Percentiles rank a stretch among this genome's conserved stretches.
These are phyloP conservation scores for Piaya cayana DNA, from an alignment of 2,113 vertebrate species.

Conservation along the genomic window DNA sequence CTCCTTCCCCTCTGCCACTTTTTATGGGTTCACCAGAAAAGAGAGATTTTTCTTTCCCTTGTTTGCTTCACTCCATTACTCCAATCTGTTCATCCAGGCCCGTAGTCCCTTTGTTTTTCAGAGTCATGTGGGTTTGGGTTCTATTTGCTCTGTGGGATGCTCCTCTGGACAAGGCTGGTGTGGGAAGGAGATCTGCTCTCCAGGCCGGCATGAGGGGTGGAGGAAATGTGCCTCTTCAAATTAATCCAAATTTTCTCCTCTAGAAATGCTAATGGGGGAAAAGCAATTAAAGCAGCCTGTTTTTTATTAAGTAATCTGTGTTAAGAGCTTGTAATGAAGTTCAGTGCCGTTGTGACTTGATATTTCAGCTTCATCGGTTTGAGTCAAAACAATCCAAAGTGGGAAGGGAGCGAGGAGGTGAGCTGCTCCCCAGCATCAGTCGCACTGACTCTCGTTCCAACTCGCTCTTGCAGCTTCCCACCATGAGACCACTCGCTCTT, in stretches of 20 bases:
- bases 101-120: conserved; percentile 12
- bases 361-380: conserved; percentile 80
- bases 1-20: conserved; percentile 76
- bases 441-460: not conserved
- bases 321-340: conserved; percentile 84
- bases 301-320: conserved; percentile 80
- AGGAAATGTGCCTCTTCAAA: conserved; percentile 61
- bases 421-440: conserved; percentile 22
- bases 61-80: conserved; percentile 90
- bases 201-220: not conserved
- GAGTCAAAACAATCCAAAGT: conserved; percentile 77
- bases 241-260: conserved; percentile 77
- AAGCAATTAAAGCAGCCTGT: conserved; percentile 82
- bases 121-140: not conserved
- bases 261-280: conserved; percentile 79
- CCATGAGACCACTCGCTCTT: not conserved
- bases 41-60: conserved; percentile 76
- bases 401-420: conserved; percentile 56
- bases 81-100: conserved; percentile 83
- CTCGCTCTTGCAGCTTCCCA: not conserved
- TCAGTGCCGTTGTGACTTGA: conserved; percentile 77
- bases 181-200: conserved; percentile 1
- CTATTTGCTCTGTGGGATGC: not conserved
- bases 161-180: not conserved
- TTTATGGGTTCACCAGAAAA: conserved; percentile 77